Evolutionary conservation across 1,140 invertebrate species (phyloP), one percentile per base, ranked within the genome.

Genomic region (Trigoniulus corallinus): DNA sequence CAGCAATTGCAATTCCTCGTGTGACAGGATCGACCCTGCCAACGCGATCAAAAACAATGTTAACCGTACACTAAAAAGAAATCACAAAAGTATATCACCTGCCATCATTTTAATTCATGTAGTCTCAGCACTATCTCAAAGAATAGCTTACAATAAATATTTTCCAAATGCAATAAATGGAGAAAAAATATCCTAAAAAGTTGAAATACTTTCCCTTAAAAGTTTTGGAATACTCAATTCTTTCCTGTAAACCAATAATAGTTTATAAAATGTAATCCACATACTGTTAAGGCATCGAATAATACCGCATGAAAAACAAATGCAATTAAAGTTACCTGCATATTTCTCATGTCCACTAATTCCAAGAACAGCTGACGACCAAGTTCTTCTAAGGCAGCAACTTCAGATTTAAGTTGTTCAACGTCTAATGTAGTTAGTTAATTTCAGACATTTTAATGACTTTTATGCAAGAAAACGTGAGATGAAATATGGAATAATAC

Each of bases 191-290:
- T 1, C 96, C 96, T 0, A 98, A 68, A 59, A 95, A 88, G 70
- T 99, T 98, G 63, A 99, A 99, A 67, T 98, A 99, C 74, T 85
- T 93, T 60, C 96, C 96, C 65, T 95, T 87, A 69, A 92, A 87
- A 0, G 96, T 98, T 59, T 84, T 87, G 0, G 92, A 88, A 85
- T 93, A 98, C 59, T 91, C 82, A 43, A 93, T 81, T 54, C 88
- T 75, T 64, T 93, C 88, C 63, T 74, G 55, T 41, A 67, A n/a
- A n/a, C n/a, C 64, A 48, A 47, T 47, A 51, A 58, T n/a, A n/a
- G n/a, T n/a, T n/a, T n/a, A n/a, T n/a, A n/a, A n/a, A n/a, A n/a
- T n/a, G n/a, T n/a, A n/a, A n/a, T n/a, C n/a, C n/a, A n/a, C n/a
- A n/a, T n/a, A 49, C 48, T 42, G 24, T 50, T 25, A 48, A 55